These are phyloP conservation scores for Cephonodes hylas DNA, from an alignment of 2,888 invertebrate species.

Conservation along the genomic window DNA sequence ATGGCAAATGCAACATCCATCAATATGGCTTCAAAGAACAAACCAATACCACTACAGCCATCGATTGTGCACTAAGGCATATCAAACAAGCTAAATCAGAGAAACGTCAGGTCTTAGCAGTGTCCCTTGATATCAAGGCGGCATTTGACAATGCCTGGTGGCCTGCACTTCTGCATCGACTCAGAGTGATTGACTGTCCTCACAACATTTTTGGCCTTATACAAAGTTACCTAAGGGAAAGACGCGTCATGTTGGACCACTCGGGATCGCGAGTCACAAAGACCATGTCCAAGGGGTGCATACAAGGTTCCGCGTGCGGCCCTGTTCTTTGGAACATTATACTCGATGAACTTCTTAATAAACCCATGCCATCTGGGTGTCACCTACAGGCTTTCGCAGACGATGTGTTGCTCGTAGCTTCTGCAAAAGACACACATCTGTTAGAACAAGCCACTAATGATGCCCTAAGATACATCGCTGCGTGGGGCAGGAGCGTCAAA, in stretches of 20 bases:
- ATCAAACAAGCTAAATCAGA: background rate
- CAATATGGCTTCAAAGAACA: conserved; percentile 27
- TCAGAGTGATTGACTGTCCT: conserved; percentile 21
- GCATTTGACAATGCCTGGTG: conserved; percentile 30
- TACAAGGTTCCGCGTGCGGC: conserved; percentile 30
- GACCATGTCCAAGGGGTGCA: conserved; percentile 25
- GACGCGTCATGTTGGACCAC: conserved; percentile 17
- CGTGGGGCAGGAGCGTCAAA: conserved; percentile 1
- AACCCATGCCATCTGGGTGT: conserved; percentile 15
- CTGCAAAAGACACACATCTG: background rate
- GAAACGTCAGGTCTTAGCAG: conserved; percentile 11
- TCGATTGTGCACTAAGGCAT: conserved; percentile 11
- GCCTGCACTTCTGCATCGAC: conserved; percentile 23
- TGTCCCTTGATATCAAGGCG: conserved; percentile 24
- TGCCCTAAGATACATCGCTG: background rate
- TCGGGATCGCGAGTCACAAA: conserved; percentile 17
- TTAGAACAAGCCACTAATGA: background rate
- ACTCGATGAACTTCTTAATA: conserved; percentile 24
- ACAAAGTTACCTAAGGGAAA: conserved; percentile 17
- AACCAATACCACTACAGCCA: conserved; percentile 19
- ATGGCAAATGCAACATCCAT: background rate
- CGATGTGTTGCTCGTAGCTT: conserved; percentile 21
- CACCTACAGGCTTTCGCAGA: conserved; percentile 24
- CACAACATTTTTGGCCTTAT: conserved; percentile 23
- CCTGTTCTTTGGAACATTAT: conserved; percentile 30